Evolutionary conservation across 2,113 vertebrate species (phyloP).

Genomic region (Cacatua alba): DNA sequence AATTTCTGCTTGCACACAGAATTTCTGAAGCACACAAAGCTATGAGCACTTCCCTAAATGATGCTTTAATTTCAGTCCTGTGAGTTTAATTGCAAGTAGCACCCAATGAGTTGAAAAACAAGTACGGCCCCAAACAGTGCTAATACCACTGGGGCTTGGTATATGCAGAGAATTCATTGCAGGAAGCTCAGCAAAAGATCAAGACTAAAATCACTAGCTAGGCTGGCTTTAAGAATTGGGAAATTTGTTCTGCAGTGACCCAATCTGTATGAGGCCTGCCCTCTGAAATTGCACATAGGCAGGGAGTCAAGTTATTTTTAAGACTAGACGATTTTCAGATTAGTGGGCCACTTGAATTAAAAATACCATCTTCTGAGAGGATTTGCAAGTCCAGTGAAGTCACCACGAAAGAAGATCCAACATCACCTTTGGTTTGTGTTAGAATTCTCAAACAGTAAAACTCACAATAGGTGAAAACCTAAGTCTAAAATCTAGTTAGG

Average conservation of each 20-base stretch:
- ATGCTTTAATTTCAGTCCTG: neutral
- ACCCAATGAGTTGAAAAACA: neutral
- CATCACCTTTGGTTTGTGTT: neutral
- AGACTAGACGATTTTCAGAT: neutral
- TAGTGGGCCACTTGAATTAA: neutral
- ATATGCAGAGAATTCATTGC: neutral
- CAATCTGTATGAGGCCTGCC: neutral
- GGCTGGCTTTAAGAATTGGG: neutral
- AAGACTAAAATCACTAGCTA: neutral
- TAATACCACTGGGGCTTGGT: neutral
- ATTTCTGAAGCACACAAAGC: neutral
- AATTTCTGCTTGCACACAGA: neutral
- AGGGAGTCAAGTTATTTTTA: neutral
- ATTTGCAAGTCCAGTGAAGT: neutral
- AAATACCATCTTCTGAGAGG: neutral
- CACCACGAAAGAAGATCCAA: neutral
- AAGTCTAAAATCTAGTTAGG: neutral
- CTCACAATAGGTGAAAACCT: neutral
- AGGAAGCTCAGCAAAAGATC: neutral
- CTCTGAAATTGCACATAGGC: neutral
- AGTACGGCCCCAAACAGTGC: neutral
- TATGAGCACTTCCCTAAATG: neutral
- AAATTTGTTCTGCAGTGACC: neutral
- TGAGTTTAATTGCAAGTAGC: neutral
- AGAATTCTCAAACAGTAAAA: neutral